Base-by-base conservation (phyloP, 2,113 vertebrate species). In the Cyprinus carpio region DNA sequence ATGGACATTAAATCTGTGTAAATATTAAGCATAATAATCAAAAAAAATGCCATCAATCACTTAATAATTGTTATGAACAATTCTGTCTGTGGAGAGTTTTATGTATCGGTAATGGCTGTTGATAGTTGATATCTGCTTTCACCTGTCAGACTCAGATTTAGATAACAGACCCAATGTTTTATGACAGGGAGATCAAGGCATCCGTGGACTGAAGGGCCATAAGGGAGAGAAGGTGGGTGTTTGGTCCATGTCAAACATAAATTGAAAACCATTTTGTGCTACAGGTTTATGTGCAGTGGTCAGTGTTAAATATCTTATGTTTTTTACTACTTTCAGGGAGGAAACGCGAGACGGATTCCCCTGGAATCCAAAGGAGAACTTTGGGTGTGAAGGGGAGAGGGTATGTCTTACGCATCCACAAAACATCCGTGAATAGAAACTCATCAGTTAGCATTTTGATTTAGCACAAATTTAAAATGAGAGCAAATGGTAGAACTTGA, bases 281-380 rank as follows among this genome's bases (percentile, higher is more conserved):
- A 60, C 9, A 46, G n/a, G 0, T 43, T 9, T 7, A 3, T 3
- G 12, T 51, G 49, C 6, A 18, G 1, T 0, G 2, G 5, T 25
- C 18, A 2, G 76, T 60, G 18, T 6, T 64, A 27, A 29, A 49
- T 31, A 81, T 13, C 2, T 43, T 75, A 78, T 23, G 2, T 23
- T 15, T 7, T n/a, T 29, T 12, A 4, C 43, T 84, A 13, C 54
- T 29, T 43, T 40, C 58, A 98, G 97, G 97, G 97, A 60, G 97
- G n/a, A n/a, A n/a, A n/a, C n/a, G n/a, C n/a, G 97, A 90, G 97
- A 98, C 18, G 97, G 97, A 72, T 97, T 97, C n/a, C 89, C 91
- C 96, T 0, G 97, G 97, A 87, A 93, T 96, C n/a, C 90, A 98
- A 97, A 92, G 97, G 97, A 75, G 96, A n/a, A 98, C 83, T 90